Base-by-base conservation (phyloP, 2,888 invertebrate species). In the Catocala sponsa region DNA sequence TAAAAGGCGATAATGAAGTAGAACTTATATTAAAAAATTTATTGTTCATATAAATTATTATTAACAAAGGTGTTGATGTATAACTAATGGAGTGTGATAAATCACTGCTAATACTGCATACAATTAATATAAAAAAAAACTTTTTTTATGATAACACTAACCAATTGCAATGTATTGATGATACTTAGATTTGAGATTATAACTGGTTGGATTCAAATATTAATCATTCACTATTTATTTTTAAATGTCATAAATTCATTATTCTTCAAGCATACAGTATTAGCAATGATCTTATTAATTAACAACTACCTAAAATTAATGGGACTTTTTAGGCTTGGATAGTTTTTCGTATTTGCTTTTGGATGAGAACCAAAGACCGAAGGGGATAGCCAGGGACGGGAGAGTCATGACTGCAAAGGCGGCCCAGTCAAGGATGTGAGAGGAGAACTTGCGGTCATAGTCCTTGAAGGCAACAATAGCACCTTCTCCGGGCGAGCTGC, bases 401-500 rank as follows among this genome's bases (percentile, higher is more conserved):
- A 99, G 95, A 33, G 99, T 98, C 98, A 99, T 99, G 59, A 99
- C 96, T 42, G 98, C 98, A 86, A 99, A 99, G 33, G 99, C 98
- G 58, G 97, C 95, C 99, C 99, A 99, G 92, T 99, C 99, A 67
- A 98, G 97, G 87, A 98, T 97, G 93, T 99, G 99, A 0, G 99
- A 98, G 2, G 99, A 99, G 95, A 99, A 99, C 85, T 98, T 98
- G 91, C 98, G 98, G 92, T 99, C 98, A 84, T 97, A 99, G 90
- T 99, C 99, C 81, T 94, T 97, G 95, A 97, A 97, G 11, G 98
- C 97, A 56, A 98, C 97, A 83, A 99, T 98, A 59, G 97, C 97
- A 71, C 99, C 99, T 93, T 99, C 98, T 60, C 99, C 99, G 6
- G 99, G 99, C 75, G 99, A 98, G 78, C 98, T 99, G 88, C 96